Base-by-base conservation (phyloP, 2,888 invertebrate genomes). In the Hirtodrosophila histrioides region DNA sequence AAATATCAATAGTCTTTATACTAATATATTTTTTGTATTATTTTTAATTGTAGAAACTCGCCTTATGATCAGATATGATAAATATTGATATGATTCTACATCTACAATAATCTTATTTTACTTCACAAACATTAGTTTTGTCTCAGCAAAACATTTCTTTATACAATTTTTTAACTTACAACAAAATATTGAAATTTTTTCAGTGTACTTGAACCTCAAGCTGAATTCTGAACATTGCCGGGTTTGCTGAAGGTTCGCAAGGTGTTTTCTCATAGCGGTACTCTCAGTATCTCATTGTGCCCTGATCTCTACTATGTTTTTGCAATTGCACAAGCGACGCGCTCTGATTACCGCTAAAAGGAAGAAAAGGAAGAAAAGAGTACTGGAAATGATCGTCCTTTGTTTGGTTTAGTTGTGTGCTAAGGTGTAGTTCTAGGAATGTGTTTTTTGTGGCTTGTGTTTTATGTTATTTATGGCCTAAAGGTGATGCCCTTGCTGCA, bases 301-400 rank as follows among this genome's bases (percentile, higher is more conserved):
- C 50, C 27, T 8, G 31, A 31, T 8, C 31, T 31, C 9, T 31
- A 31, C 8, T 31, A 31, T 45, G 50, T 58, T 79, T 86, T 83
- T 67, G 78, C 81, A 81, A 77, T 78, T 83, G 84, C 83, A 68
- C 80, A 80, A 72, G 63, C 69, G 49, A 68, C 68, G 57, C 64
- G 78, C 85, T 86, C 86, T 86, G 83, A 82, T 82, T 86, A 69
- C 54, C 46, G 51, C 63, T 58, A 43, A 74, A 58, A 27, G 39
- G 2, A 43, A 54, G 41, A 49, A 17, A 40, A n/a, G 0, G 12
- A 43, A 17, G 10, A 23, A 36, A 31, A 31, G 6, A 45, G 17
- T 46, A 53, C 50, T 41, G 48, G 35, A 46, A 62, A 76, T 75
- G 33, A 78, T 66, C 37, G 54, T 55, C 44, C 49, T 54, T 78